Evolutionary conservation across 2,113 vertebrate genomes (phyloP).

Genomic region (Aptenodytes forsteri): DNA sequence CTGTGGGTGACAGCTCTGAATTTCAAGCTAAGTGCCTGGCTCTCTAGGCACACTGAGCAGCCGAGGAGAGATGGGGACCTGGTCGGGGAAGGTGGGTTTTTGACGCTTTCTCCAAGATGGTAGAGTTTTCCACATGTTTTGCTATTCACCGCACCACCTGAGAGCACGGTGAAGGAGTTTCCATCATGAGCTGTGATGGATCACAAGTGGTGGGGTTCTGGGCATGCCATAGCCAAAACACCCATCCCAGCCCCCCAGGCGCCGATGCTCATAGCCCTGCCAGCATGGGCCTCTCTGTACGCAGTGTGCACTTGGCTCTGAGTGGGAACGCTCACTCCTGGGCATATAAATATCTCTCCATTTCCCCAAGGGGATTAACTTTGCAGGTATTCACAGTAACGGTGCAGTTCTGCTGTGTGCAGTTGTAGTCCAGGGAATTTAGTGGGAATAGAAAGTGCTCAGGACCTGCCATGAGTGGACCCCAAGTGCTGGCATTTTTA

Average conservation of each 20-base stretch:
- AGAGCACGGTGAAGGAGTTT: not conserved
- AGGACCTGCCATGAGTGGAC: not conserved
- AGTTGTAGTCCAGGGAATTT: not conserved
- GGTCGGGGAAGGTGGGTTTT: not conserved
- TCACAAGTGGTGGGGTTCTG: not conserved
- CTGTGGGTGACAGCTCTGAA: not conserved
- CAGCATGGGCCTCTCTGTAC: fast-evolving
- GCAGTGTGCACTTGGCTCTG: not conserved
- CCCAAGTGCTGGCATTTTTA: not conserved
- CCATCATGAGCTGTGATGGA: not conserved
- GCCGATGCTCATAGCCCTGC: fast-evolving
- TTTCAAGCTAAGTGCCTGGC: not conserved
- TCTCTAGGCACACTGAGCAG: not conserved
- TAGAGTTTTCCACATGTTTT: not conserved
- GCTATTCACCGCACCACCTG: not conserved
- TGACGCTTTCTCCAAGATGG: not conserved
- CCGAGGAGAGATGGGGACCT: not conserved
- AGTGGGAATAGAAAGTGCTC: not conserved
- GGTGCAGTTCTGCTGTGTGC: not conserved
- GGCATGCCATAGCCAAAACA: not conserved
- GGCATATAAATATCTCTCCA: fast-evolving
- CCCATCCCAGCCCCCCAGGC: too few relatives aligned
- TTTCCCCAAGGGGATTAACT: not conserved
- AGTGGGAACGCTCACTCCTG: not conserved
- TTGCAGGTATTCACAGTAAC: not conserved